Percentiles rank a stretch among this genome's conserved stretches.
Evolutionary conservation across 2,888 invertebrate genomes (phyloP).

Genomic region (Habrosyne pyritoides): DNA sequence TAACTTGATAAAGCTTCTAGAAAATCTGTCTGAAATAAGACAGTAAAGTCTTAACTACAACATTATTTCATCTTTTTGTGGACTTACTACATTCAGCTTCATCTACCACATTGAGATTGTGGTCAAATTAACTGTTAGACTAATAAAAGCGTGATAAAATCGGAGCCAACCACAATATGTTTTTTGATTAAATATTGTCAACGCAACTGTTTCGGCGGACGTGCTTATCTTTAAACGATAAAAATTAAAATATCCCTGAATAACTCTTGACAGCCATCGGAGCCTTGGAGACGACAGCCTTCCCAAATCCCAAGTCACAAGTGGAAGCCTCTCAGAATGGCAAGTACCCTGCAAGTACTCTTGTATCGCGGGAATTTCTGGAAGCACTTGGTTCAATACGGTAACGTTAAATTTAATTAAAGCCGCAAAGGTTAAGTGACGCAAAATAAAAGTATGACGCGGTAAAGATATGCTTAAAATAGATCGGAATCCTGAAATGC

Average conservation of each 20-base stretch:
- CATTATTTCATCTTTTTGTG: no score
- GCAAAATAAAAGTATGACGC: neutral
- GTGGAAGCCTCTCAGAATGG: neutral
- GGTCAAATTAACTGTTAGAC: no score
- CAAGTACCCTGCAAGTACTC: conserved; percentile 4
- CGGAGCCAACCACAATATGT: no score
- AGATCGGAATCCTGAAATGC: neutral
- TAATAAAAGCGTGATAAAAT: no score
- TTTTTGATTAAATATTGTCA: neutral
- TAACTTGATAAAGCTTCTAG: no score
- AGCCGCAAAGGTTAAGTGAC: neutral
- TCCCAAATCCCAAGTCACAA: neutral
- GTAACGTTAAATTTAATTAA: conserved; percentile 13
- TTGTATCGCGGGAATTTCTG: neutral
- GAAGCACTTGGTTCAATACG: neutral
- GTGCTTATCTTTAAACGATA: conserved; percentile 1
- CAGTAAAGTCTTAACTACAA: no score
- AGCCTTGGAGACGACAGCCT: neutral
- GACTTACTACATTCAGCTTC: no score
- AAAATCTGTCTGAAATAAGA: no score
- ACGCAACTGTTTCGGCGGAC: neutral
- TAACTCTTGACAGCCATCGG: conserved; percentile 3
- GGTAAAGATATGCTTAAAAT: neutral
- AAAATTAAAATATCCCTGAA: neutral
- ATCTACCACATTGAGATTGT: no score